Percentiles rank a stretch among this genome's conserved stretches.
phyloP scores from a whole-genome alignment of 2,797 vertebrate genomes.

The Sciurus carolinensis region DNA sequence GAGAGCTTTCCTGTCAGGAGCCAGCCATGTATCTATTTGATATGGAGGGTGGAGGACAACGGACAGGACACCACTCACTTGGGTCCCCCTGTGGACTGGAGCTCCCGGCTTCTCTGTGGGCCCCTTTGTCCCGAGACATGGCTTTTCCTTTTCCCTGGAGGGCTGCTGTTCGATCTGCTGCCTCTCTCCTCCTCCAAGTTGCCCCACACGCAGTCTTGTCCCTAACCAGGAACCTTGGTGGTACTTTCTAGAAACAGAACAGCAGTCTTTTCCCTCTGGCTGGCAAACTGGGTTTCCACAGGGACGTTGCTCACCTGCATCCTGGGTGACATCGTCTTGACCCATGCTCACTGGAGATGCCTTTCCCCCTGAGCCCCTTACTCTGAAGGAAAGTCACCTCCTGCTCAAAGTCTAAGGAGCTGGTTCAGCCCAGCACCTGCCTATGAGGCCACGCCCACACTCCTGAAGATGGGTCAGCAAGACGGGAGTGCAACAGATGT shows the following conservation, averaged over 20 bases:
- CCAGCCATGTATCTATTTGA: neutral
- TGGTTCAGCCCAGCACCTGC: neutral
- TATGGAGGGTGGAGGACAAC: neutral
- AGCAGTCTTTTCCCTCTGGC: neutral
- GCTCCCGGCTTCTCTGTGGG: accelerated
- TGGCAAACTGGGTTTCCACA: neutral
- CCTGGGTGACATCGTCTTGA: neutral
- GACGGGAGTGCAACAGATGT: neutral
- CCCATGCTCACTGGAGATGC: accelerated
- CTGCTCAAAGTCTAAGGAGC: neutral
- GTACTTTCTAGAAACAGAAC: neutral
- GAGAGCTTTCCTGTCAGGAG: neutral
- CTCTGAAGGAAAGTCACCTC: neutral
- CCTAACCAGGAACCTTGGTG: neutral
- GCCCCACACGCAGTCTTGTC: no score
- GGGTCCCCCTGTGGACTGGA: neutral
- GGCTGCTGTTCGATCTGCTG: accelerated
- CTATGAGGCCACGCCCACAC: accelerated
- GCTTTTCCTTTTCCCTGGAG: neutral
- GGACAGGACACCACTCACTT: accelerated
- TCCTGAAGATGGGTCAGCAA: neutral
- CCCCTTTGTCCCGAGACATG: neutral
- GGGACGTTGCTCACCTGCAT: accelerated
- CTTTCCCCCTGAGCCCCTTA: neutral
- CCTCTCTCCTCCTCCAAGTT: no score